Evolutionary conservation across 2,113 vertebrate genomes (phyloP), one percentile per base, ranked within the genome.

Genomic region (Apeltes quadracus): DNA sequence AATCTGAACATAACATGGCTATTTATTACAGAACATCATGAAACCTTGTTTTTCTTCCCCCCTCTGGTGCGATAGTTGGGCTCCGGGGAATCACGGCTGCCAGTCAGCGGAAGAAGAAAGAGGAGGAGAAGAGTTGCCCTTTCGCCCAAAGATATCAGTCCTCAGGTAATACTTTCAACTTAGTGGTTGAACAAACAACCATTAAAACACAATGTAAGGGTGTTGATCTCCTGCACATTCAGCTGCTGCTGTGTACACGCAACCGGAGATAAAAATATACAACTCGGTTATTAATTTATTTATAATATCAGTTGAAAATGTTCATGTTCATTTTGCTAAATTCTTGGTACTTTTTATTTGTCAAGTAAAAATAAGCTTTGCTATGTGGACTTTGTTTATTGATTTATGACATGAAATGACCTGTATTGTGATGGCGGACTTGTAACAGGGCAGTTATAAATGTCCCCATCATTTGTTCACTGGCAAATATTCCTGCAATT

Each of bases 101-200:
- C 74, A 62, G 76, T 85, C 73, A 76, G 86, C 43, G 84, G 78
- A 59, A 89, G 78, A 68, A 93, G 90, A 75, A 93, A 90, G 74
- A 93, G 84, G 76, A 93, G 83, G 78, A 81, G 81, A 36, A 85
- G 88, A 71, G 69, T 61, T n/a, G 80, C 27, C 12, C 3, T 46
- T 13, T 55, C 72, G 16, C 72, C 78, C 18, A 84, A 76, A 27
- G 69, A 92, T 48, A 69, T 61, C 11, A 20, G 53, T 71, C 85
- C 90, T 84, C 93, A 95, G 89, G 92, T 95, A 90, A 74, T 34
- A 23, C 10, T 53, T 72, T 41, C 15, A 48, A 36, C 4, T 36
- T 29, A 23, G 3, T 1, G 12, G 44, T 62, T 16, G 9, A 25
- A 18, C 27, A 46, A 25, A 53, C 15, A 32, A 5, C 5, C 14